Percentiles rank a stretch among this genome's conserved stretches.
Evolutionary conservation across 2,113 vertebrate species (phyloP).

Genomic region (Peromyscus californicus): DNA sequence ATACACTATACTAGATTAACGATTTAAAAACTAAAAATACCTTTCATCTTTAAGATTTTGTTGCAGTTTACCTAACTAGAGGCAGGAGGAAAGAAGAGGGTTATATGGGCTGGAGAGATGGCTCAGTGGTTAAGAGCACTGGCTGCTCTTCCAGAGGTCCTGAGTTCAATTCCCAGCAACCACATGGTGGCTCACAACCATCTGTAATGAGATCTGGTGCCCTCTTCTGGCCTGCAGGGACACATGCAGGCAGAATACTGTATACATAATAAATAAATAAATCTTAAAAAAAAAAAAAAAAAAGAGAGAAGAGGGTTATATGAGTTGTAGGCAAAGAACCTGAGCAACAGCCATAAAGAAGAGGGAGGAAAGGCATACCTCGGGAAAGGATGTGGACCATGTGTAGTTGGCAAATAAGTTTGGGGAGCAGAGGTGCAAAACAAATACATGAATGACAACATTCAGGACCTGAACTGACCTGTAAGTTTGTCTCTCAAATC

Average conservation of each 20-base stretch:
- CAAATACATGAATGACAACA: neutral
- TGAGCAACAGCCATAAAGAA: neutral
- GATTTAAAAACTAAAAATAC: neutral
- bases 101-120: too few species aligned
- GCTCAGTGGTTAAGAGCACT: too few species aligned
- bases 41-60: neutral
- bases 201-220: too few species aligned
- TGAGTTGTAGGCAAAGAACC: neutral
- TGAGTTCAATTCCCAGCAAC: too few species aligned
- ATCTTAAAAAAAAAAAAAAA: too few species aligned
- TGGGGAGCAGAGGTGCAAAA: neutral
- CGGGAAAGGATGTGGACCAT: neutral
- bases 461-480: neutral
- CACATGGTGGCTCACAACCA: too few species aligned
- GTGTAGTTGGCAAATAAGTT: neutral
- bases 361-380: neutral
- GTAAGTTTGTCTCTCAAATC: neutral
- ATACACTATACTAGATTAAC: neutral
- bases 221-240: too few species aligned
- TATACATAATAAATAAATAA: too few species aligned
- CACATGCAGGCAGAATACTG: too few species aligned
- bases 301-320: too few species aligned
- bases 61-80: neutral
- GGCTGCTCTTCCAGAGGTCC: too few species aligned
- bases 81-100: neutral